Evolutionary conservation across 2,797 vertebrate species (phyloP).

Genomic region (Spheniscus humboldti): DNA sequence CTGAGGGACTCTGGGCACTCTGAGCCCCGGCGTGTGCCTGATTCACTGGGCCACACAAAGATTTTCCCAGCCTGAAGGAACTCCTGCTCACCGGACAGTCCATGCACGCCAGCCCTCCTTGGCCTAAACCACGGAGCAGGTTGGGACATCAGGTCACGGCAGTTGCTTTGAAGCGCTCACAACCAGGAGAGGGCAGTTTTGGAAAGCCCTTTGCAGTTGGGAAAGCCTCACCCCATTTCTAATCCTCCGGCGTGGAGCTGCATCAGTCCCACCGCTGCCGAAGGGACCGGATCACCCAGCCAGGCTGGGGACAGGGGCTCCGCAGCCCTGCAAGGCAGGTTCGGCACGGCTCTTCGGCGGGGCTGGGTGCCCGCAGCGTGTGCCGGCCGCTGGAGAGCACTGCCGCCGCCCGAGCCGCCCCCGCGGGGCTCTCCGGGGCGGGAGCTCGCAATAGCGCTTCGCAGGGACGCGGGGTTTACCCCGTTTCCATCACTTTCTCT

Average conservation of each 20-base stretch:
- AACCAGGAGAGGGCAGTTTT: not conserved
- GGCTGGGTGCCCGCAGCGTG: not conserved
- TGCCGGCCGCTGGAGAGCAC: too few species aligned
- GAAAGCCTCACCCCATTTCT: not conserved
- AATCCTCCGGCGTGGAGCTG: not conserved
- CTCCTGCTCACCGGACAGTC: fast-evolving
- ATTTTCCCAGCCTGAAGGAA: not conserved
- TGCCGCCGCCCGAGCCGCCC: not conserved
- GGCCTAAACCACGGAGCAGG: too few species aligned
- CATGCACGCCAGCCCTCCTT: fast-evolving
- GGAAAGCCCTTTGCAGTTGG: not conserved
- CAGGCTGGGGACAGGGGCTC: too few species aligned
- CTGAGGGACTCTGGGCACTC: fast-evolving
- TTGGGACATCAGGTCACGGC: not conserved
- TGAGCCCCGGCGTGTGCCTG: fast-evolving
- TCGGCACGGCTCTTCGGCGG: not conserved
- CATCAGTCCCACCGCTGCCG: fast-evolving
- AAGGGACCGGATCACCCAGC: too few species aligned
- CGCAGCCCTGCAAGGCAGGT: fast-evolving
- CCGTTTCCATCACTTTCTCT: not conserved
- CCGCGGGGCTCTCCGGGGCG: not conserved
- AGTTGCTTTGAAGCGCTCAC: not conserved
- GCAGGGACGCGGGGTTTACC: not conserved
- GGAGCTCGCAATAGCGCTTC: fast-evolving
- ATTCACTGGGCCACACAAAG: not conserved